A percentile compares a stretch with the other conserved stretches of the same genome.
These are phyloP conservation scores for Colletes latitarsis DNA, from an alignment of 1,140 invertebrate species.

Conservation along the genomic window DNA sequence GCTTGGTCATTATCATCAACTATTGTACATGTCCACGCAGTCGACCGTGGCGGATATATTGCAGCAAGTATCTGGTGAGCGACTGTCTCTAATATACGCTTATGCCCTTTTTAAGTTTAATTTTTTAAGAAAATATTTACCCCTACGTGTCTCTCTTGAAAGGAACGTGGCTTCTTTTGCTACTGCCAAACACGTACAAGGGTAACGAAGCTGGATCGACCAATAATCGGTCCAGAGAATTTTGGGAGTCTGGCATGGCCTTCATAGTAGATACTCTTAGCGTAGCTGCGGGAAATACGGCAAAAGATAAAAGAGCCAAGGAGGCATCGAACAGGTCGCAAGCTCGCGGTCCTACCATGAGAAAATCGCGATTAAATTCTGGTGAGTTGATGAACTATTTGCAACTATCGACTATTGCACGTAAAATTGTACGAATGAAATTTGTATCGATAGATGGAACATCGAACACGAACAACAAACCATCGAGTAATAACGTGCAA, in stretches of 20 bases:
- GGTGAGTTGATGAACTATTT: conserved; percentile 58
- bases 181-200: conserved; percentile 75
- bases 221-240: conserved; percentile 74
- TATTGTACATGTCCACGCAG: conserved; percentile 88
- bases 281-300: conserved; percentile 90
- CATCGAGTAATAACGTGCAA: conserved; percentile 60
- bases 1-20: conserved; percentile 83
- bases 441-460: conserved; percentile 58
- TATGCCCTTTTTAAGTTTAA: background rate
- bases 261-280: conserved; percentile 85
- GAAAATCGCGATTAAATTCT: conserved; percentile 71
- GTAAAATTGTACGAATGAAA: no score
- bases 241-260: conserved; percentile 80
- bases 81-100: background rate
- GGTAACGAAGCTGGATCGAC: conserved; percentile 72
- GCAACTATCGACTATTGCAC: background rate
- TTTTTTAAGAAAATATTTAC: background rate
- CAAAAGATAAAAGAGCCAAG: conserved; percentile 91
- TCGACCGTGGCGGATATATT: conserved; percentile 85
- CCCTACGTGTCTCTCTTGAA: background rate
- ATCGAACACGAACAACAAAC: conserved; percentile 64
- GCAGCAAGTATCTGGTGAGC: conserved; percentile 82
- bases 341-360: conserved; percentile 71
- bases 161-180: conserved; percentile 76
- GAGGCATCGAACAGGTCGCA: conserved; percentile 85